Evolutionary conservation across 2,888 invertebrate species (phyloP).

Genomic region (Andrena camellia): DNA sequence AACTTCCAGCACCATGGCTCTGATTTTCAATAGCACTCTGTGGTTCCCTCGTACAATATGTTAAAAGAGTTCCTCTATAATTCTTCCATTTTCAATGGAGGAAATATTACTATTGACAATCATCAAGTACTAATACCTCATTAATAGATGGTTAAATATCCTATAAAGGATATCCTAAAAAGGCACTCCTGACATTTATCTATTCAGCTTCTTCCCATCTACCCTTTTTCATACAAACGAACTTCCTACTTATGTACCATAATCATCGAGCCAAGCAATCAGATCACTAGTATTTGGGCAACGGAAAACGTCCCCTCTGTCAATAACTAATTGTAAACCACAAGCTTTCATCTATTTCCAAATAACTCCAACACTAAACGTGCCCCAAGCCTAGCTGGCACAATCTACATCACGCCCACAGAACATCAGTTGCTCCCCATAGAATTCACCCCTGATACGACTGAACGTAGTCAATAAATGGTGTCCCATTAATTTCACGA

Average conservation of each 20-base stretch:
- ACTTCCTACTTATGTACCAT: too few relatives aligned
- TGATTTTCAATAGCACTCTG: neutral
- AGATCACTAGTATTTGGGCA: too few relatives aligned
- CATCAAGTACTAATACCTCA: neutral
- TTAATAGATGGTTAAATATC: neutral
- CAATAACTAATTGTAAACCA: too few relatives aligned
- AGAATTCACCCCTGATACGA: constrained; percentile 3
- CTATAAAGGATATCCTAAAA: too few relatives aligned
- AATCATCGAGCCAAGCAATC: too few relatives aligned
- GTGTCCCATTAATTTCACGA: constrained; percentile 62
- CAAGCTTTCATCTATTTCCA: neutral
- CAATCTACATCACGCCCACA: neutral
- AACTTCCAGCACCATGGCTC: neutral
- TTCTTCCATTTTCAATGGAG: neutral
- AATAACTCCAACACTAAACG: neutral
- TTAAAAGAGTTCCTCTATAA: neutral
- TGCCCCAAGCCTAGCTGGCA: neutral
- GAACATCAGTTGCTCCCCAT: constrained; percentile 1
- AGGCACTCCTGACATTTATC: too few relatives aligned
- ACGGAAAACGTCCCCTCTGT: too few relatives aligned
- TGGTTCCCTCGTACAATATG: neutral
- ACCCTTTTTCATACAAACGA: too few relatives aligned
- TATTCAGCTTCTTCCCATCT: too few relatives aligned
- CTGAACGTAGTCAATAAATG: constrained; percentile 47
- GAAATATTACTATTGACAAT: neutral